Evolutionary conservation across 2,888 invertebrate genomes (phyloP).

Genomic region (Hirtodrosophila confusa): DNA sequence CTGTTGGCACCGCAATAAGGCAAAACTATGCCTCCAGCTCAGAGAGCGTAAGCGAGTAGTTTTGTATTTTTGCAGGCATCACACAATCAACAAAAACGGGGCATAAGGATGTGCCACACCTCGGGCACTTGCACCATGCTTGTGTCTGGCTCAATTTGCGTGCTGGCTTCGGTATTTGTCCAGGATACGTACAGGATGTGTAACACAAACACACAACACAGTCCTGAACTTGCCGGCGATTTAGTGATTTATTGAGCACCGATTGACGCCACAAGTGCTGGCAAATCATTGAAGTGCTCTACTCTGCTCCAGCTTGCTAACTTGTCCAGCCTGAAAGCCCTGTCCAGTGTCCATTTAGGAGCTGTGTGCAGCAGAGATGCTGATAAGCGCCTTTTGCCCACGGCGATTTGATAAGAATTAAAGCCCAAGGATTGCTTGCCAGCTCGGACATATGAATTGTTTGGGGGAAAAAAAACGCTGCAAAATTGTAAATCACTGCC

Average conservation of each 20-base stretch:
- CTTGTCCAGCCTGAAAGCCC: neutral
- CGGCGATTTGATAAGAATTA: conserved; percentile 65
- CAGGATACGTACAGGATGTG: conserved; percentile 69
- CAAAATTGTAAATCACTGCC: conserved; percentile 64
- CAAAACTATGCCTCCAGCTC: conserved; percentile 63
- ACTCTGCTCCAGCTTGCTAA: conserved; percentile 3
- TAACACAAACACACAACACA: conserved; percentile 43
- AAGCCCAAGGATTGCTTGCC: conserved; percentile 48
- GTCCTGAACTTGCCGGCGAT: conserved; percentile 40
- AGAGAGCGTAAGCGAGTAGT: conserved; percentile 21
- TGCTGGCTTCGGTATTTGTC: conserved; percentile 54
- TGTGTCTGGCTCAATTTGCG: conserved; percentile 59
- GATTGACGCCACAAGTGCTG: conserved; percentile 68
- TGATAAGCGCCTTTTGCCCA: conserved; percentile 63
- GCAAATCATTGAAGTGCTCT: conserved; percentile 48
- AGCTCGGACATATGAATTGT: conserved; percentile 48
- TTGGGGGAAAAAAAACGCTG: conserved; percentile 14
- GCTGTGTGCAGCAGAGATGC: conserved; percentile 32
- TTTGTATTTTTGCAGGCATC: conserved; percentile 18
- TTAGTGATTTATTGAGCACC: conserved; percentile 64
- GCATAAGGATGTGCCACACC: conserved; percentile 28
- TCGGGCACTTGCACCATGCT: conserved; percentile 22
- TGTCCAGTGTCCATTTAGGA: conserved; percentile 9
- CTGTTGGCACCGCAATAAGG: conserved; percentile 59
- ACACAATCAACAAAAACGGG: conserved; percentile 30